Evolutionary conservation across 2,113 vertebrate genomes (phyloP).

Genomic region (Callospermophilus lateralis): DNA sequence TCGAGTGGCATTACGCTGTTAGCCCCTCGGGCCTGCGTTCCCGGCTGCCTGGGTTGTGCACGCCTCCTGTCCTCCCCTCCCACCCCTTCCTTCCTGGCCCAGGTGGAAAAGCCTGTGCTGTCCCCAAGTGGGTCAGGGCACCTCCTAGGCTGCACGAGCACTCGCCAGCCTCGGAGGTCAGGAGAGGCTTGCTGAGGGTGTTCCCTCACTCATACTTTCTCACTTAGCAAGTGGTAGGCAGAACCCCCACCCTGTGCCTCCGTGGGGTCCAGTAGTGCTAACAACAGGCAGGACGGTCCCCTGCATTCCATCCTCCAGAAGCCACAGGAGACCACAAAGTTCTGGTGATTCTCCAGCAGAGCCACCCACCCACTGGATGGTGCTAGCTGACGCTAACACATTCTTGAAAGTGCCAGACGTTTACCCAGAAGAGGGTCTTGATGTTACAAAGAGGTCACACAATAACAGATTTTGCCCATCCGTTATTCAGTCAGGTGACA

Average conservation of each 20-base stretch:
- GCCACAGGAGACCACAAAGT: neutral
- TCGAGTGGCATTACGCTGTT: neutral
- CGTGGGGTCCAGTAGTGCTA: neutral
- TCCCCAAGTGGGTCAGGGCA: neutral
- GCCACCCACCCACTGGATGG: neutral
- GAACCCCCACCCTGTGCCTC: neutral
- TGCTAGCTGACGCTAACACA: neutral
- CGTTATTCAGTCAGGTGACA: neutral
- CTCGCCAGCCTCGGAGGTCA: neutral
- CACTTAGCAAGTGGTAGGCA: neutral
- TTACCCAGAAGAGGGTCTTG: neutral
- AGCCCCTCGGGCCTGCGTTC: neutral
- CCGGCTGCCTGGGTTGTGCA: neutral
- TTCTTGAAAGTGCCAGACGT: neutral
- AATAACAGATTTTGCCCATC: neutral
- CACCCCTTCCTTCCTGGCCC: neutral
- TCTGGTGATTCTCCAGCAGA: neutral
- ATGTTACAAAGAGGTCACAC: neutral
- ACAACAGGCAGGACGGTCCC: neutral
- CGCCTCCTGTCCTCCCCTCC: too few species aligned
- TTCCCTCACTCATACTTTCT: neutral
- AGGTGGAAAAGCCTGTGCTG: neutral
- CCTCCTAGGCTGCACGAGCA: neutral
- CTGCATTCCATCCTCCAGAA: neutral
- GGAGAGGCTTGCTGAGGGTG: neutral